Evolutionary conservation across 64 coral and sea anemone genomes (phyloP), one percentile per base, ranked within the genome.

Genomic region (Platygyra sinensis): DNA sequence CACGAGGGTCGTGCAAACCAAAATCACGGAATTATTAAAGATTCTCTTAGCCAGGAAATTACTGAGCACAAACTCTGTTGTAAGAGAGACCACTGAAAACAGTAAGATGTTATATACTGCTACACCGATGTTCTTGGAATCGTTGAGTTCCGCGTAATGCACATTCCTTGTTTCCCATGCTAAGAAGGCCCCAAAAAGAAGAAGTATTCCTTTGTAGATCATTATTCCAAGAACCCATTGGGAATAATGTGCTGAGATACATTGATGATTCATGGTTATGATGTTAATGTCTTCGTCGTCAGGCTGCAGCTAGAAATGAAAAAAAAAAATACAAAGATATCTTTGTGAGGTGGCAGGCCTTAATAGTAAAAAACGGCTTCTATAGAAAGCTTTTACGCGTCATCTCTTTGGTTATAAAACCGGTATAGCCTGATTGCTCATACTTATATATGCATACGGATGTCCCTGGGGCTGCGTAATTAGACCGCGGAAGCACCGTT

Each of bases 151-250:
- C 5, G 73, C 61, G 52, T 87, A 91, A 31, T 74, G 86, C 12
- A 94, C 93, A 71, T 94, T 94, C 27, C 89, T 84, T 5, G 93
- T 94, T 91, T 94, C 93, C 93, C 93, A 94, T 22, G 93, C 89
- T 5, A 94, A 83, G 52, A 94, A 94, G 38, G 77, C 93, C 10
- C 93, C 93, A 81, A 94, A 94, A 9, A 94, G 52, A 10, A 94
- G 93, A 49, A 94, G 38, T 10, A 91, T 42, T 14, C 93, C 93
- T 91, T 67, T 75, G 59, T 49, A 90, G 30, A 83, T 28, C 12
- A 76, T 50, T 46, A 85, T 71, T 6, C 81, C 62, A 10, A 85
- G 24, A 3, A 85, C 14, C 81, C 81, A 85, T 11, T 36, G 36
- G 3, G 33, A 28, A 33, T 46, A 85, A 38, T 83, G 30, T 19